Percentiles rank a stretch among this genome's conserved stretches.
phyloP scores from a whole-genome alignment of 2,888 invertebrate genomes.

The Malthinus seriepunctatus region DNA sequence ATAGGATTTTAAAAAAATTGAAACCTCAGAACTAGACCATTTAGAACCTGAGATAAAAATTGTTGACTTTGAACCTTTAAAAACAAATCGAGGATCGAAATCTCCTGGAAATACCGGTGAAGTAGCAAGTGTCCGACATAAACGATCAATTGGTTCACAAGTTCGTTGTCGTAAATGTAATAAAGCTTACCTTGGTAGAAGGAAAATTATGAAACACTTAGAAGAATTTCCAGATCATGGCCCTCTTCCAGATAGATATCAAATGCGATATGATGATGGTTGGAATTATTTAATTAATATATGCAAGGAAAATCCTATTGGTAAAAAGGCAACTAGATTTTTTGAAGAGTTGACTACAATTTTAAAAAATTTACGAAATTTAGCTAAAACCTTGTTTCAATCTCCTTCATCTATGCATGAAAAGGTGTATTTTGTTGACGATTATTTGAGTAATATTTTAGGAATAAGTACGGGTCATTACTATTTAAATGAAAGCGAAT shows the following conservation, averaged over 20 bases:
- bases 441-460: constrained; percentile 44
- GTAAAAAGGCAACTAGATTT: constrained; percentile 45
- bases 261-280: constrained; percentile 41
- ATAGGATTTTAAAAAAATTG: constrained; percentile 47
- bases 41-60: constrained; percentile 40
- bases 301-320: constrained; percentile 44
- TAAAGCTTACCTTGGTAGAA: constrained; percentile 65
- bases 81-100: constrained; percentile 33
- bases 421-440: constrained; percentile 44
- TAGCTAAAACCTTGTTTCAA: constrained; percentile 49
- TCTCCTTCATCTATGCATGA: constrained; percentile 34
- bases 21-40: constrained; percentile 31
- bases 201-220: constrained; percentile 64
- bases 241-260: constrained; percentile 40
- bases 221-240: constrained; percentile 66
- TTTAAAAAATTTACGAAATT: constrained; percentile 44
- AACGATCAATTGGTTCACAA: constrained; percentile 56
- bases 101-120: constrained; percentile 23
- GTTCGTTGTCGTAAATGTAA: constrained; percentile 66
- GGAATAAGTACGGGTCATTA: constrained; percentile 48
- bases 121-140: constrained; percentile 33
- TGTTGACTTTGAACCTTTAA: constrained; percentile 41
- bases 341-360: constrained; percentile 49
- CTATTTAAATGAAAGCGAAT: constrained; percentile 46
- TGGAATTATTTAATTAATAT: constrained; percentile 50